Evolutionary conservation across 1,140 invertebrate species (phyloP).

Genomic region (Drosophila chauvacae): DNA sequence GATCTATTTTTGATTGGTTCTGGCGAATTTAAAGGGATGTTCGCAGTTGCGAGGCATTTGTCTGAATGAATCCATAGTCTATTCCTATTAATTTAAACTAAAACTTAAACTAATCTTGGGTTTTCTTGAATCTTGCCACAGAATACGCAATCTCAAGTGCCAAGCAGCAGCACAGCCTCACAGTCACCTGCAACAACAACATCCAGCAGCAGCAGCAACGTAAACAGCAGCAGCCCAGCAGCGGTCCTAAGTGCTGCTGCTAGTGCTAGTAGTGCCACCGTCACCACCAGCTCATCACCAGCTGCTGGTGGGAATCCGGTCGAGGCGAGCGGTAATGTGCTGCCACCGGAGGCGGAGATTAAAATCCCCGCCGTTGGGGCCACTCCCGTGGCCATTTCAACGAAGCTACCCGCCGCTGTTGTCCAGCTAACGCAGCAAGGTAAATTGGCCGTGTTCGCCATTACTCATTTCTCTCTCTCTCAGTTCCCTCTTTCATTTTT

Average conservation of each 20-base stretch:
- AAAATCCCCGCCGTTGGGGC: constrained; percentile 87
- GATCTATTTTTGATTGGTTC: constrained; percentile 68
- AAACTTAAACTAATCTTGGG: neutral
- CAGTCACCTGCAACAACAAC: constrained; percentile 16
- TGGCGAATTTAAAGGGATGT: constrained; percentile 56
- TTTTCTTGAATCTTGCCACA: constrained; percentile 15
- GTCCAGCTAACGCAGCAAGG: constrained; percentile 87
- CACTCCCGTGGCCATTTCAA: constrained; percentile 88
- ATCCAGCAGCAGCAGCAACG: constrained; percentile 13
- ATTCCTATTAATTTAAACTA: neutral
- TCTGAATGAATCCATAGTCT: constrained; percentile 37
- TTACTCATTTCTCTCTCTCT: constrained; percentile 30
- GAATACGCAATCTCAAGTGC: constrained; percentile 81
- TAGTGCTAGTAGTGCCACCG: constrained; percentile 1
- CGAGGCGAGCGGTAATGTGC: constrained; percentile 70
- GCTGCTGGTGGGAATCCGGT: constrained; percentile 32
- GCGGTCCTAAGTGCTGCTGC: constrained; percentile 23
- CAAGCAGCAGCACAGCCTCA: constrained; percentile 39
- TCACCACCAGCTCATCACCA: constrained; percentile 9
- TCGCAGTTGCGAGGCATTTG: constrained; percentile 78
- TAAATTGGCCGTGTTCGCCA: constrained; percentile 65
- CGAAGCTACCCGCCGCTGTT: constrained; percentile 87
- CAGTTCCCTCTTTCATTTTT: constrained; percentile 21
- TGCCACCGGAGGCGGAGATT: constrained; percentile 86
- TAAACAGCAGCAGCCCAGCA: constrained; percentile 29